A percentile compares a stretch with the other conserved stretches of the same genome.
Evolutionary conservation across 2,888 invertebrate genomes (phyloP).

Genomic region (Apodemia duryi): DNA sequence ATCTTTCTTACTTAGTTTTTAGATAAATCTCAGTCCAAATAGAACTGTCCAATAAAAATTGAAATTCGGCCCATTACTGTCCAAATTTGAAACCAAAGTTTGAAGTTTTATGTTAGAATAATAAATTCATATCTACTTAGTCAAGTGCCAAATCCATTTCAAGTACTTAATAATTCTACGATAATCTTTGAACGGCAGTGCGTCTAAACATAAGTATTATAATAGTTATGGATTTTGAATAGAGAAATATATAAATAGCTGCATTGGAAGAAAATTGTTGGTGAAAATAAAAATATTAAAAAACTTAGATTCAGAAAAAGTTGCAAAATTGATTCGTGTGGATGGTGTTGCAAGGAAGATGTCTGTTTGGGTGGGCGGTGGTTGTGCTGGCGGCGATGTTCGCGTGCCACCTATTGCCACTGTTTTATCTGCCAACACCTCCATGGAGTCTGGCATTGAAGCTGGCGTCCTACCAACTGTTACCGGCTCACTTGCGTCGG

Average conservation of each 20-base stretch:
- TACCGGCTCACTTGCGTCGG: conserved; percentile 82
- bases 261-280: neutral
- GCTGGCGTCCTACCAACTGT: conserved; percentile 85
- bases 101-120: conserved; percentile 5
- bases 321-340: conserved; percentile 42
- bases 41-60: conserved; percentile 29
- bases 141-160: conserved; percentile 20
- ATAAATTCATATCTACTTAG: neutral
- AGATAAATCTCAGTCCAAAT: conserved; percentile 24
- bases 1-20: conserved; percentile 21
- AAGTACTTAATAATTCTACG: neutral
- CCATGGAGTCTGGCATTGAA: conserved; percentile 83
- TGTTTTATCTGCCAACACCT: conserved; percentile 70
- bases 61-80: conserved; percentile 33
- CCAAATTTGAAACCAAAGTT: conserved; percentile 25
- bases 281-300: neutral
- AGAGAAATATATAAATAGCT: neutral
- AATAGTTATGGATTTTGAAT: neutral
- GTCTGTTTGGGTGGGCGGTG: conserved; percentile 75
- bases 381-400: conserved; percentile 51
- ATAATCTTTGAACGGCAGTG: too few species aligned
- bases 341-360: conserved; percentile 66
- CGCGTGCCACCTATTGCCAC: conserved; percentile 56
- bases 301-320: conserved; percentile 19
- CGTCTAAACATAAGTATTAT: neutral